Base-by-base conservation (phyloP, 2,888 invertebrate species). In the Pristionchus maxplancki region DNA sequence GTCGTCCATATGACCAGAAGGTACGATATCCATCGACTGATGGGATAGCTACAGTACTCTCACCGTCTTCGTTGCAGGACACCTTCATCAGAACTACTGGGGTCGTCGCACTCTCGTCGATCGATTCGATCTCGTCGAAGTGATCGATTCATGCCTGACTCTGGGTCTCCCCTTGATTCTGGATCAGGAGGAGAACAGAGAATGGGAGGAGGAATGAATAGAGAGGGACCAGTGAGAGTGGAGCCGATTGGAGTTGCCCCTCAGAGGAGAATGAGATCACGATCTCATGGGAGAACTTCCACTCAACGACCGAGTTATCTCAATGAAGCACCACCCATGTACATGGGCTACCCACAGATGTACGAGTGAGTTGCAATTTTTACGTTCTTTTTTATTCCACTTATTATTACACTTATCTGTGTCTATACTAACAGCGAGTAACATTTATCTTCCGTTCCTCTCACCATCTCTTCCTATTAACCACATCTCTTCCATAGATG, bases 121-220 rank as follows among this genome's bases (percentile, higher is more conserved):
- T 85, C 85, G 20, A 64, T 64, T 44, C 85, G 85, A 44, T 28
- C 28, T 40, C 62, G 85, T 62, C 62, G 64, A 6, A 62, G 62
- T 62, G 85, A 85, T 64, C 50, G 62, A 85, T 40, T 85, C 62
- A 8, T 85, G 34, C n/a, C 15, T 44, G 64, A 85, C 31, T 64
- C 62, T 24, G 85, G 62, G 28, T 85, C 85, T 37, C 85, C 85
- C 13, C 62, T 85, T 13, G 85, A 85, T 64, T 64, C 62, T 3
- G 85, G 85, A 64, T 85, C 85, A 20, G 85, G 85, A 64, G 85
- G 85, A 17, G 85, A 85, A 31, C 40, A 48, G 28, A 64, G 62
- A 64, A 44, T 62, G 44, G 85, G 37, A 34, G 74, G 48, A 50
- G 53, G 34, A 53, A 58, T 82, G 82, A 40, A 11, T 6, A 53